Evolutionary conservation across 2,888 invertebrate species (phyloP).

Genomic region (Papilio gigon): DNA sequence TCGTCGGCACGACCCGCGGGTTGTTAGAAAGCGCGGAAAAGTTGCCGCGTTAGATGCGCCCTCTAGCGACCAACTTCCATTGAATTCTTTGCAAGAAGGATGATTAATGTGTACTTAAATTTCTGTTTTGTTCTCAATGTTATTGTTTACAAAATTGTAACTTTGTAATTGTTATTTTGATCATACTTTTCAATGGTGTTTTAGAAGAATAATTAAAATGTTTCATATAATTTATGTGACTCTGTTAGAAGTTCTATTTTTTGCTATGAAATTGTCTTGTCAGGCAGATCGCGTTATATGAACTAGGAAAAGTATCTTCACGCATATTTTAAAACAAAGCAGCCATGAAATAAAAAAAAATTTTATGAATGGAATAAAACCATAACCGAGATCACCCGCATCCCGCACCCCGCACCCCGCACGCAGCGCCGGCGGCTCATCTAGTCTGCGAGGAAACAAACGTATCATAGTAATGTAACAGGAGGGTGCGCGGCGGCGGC

Average conservation of each 20-base stretch:
- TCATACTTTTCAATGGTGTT: neutral
- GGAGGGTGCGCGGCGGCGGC: conserved; percentile 51
- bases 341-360: conserved; percentile 1
- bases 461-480: conserved; percentile 68
- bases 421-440: conserved; percentile 24
- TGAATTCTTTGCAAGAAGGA: conserved; percentile 18
- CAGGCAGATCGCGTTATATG: neutral
- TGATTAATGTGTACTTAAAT: conserved; percentile 22
- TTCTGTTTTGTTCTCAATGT: conserved; percentile 15
- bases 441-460: conserved; percentile 58
- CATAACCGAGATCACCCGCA: neutral
- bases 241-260: neutral
- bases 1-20: neutral
- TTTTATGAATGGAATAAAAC: conserved; percentile 27
- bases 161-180: neutral
- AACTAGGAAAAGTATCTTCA: neutral
- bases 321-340: neutral
- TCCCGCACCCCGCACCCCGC: neutral
- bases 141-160: conserved; percentile 6
- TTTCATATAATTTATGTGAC: neutral
- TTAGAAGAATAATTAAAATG: neutral
- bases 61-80: conserved; percentile 9
- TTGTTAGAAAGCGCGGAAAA: conserved; percentile 39
- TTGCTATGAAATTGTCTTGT: neutral
- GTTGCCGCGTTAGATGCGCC: conserved; percentile 16